Evolutionary conservation across 2,113 vertebrate genomes (phyloP).

Genomic region (Atrichornis clamosus): DNA sequence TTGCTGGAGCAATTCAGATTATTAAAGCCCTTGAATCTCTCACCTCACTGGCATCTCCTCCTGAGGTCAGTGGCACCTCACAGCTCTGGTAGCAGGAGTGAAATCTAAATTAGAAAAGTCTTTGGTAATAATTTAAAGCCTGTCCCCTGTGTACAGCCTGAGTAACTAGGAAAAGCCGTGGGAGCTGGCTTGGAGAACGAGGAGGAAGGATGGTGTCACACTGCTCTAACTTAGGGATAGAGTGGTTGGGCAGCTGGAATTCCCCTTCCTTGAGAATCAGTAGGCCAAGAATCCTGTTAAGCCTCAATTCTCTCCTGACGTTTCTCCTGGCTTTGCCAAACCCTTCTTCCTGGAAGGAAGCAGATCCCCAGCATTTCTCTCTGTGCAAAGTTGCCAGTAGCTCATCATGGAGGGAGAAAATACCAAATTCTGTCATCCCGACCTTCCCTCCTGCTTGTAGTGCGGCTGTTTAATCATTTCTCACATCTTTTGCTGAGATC

Average conservation of each 20-base stretch:
- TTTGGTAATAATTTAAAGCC: neutral
- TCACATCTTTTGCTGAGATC: neutral
- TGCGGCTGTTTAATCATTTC: neutral
- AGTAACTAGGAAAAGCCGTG: neutral
- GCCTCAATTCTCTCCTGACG: neutral
- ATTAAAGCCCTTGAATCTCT: neutral
- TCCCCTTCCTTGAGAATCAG: neutral
- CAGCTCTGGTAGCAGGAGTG: neutral
- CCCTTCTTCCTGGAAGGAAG: neutral
- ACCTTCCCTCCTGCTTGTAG: neutral
- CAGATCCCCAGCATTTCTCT: neutral
- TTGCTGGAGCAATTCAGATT: neutral
- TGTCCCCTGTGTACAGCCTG: neutral
- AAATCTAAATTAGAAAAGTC: neutral
- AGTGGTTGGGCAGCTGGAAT: neutral
- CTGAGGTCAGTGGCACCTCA: neutral
- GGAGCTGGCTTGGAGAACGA: neutral
- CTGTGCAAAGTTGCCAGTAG: neutral
- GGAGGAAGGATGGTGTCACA: neutral
- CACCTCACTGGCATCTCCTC: neutral
- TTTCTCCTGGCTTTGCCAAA: neutral
- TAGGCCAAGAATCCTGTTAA: neutral
- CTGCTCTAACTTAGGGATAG: neutral
- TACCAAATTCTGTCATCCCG: neutral
- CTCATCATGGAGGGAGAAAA: neutral